These are phyloP conservation scores for Ptychochromis oligacanthus DNA, from an alignment of 2,113 vertebrate genomes.

Conservation along the genomic window DNA sequence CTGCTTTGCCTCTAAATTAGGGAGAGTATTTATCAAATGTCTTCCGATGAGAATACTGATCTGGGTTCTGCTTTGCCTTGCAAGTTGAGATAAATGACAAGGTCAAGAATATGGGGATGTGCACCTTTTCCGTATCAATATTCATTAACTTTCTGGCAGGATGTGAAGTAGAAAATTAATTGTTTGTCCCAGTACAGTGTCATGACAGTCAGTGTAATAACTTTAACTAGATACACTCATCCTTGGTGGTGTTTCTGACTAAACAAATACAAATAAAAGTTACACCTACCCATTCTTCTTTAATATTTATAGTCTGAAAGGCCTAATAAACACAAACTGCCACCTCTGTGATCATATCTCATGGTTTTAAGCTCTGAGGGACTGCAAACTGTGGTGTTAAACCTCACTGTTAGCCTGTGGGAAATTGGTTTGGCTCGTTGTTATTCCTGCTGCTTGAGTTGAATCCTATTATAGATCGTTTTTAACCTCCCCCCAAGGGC, in stretches of 20 bases:
- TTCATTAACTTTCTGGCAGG: constrained; percentile 14
- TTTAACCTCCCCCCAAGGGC: constrained; percentile 52
- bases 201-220: background rate
- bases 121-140: constrained; percentile 17
- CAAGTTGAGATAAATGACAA: constrained; percentile 50
- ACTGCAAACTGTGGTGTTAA: background rate
- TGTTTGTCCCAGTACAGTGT: background rate
- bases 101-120: constrained; percentile 32
- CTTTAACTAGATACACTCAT: background rate
- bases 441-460: constrained; percentile 60
- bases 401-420: constrained; percentile 31
- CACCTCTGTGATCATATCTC: background rate
- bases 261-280: background rate
- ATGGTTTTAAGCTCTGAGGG: background rate
- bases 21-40: constrained; percentile 47
- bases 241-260: background rate
- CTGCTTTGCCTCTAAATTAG: constrained; percentile 58
- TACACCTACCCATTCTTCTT: background rate
- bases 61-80: constrained; percentile 2
- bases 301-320: background rate
- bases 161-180: constrained; percentile 34
- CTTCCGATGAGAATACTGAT: constrained; percentile 37
- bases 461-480: constrained; percentile 64
- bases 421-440: constrained; percentile 55
- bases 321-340: background rate